phyloP scores from a whole-genome alignment of 2,888 invertebrate species.

The Cataglyphis rosenhaueri region DNA sequence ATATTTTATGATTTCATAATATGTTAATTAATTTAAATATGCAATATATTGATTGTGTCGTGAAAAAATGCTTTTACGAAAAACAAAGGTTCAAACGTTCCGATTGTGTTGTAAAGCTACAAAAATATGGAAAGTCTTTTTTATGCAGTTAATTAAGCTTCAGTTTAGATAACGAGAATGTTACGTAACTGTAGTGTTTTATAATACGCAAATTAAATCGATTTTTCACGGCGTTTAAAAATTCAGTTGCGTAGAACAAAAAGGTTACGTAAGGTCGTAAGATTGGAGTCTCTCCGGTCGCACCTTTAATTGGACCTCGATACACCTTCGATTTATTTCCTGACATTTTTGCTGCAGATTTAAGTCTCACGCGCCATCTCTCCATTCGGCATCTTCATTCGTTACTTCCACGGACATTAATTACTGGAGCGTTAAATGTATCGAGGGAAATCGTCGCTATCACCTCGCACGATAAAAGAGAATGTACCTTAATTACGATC shows the following conservation, averaged over 20 bases:
- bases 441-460: constrained; percentile 67
- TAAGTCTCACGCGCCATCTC: neutral
- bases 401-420: constrained; percentile 56
- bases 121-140: neutral
- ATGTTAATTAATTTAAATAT: constrained; percentile 26
- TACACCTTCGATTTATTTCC: constrained; percentile 19
- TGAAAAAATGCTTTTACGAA: neutral
- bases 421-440: constrained; percentile 59
- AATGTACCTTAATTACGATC: constrained; percentile 67
- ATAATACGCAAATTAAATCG: neutral
- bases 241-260: neutral
- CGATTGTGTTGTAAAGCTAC: neutral
- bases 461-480: constrained; percentile 48
- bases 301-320: constrained; percentile 59
- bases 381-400: constrained; percentile 11
- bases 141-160: neutral
- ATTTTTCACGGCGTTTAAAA: neutral
- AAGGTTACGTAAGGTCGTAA: neutral
- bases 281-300: neutral
- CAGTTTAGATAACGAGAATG: neutral
- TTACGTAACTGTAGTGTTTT: neutral
- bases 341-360: constrained; percentile 50
- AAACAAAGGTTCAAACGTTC: neutral
- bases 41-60: neutral
- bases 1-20: neutral